phyloP scores from a whole-genome alignment of 2,113 vertebrate species.

The Plotosus lineatus region DNA sequence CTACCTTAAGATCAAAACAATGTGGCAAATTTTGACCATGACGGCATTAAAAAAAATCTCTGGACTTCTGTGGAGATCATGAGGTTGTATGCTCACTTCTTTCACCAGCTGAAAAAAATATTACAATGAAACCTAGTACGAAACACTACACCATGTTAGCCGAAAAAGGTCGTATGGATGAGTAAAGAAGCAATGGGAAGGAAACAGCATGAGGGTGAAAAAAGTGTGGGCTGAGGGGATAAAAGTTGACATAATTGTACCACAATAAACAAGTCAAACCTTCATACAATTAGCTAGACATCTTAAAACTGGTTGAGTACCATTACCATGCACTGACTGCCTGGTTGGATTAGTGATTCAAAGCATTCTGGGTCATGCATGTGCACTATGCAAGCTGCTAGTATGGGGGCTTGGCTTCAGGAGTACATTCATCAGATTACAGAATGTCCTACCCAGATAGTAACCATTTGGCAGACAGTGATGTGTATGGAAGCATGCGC shows the following conservation, averaged over 20 bases:
- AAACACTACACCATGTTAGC: constrained; percentile 29
- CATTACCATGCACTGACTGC: constrained; percentile 37
- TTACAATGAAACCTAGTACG: constrained; percentile 31
- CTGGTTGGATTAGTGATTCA: constrained; percentile 32
- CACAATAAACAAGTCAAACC: constrained; percentile 20
- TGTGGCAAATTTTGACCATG: not conserved
- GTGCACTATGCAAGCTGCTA: constrained; percentile 22
- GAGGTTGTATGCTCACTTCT: constrained; percentile 45
- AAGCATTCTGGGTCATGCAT: constrained; percentile 42
- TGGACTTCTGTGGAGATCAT: constrained; percentile 31
- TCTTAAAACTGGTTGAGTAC: constrained; percentile 12
- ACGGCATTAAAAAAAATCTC: not conserved
- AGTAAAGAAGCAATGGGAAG: constrained; percentile 36
- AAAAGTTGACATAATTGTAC: not conserved
- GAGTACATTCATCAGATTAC: constrained; percentile 40
- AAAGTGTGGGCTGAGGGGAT: not conserved
- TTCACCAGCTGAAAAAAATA: constrained; percentile 38
- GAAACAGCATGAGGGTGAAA: constrained; percentile 30
- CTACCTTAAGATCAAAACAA: not conserved
- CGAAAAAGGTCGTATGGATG: constrained; percentile 48
- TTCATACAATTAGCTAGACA: not conserved
- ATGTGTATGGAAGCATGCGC: not conserved
- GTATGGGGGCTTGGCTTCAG: not conserved
- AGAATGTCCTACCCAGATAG: constrained; percentile 22
- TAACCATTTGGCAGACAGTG: constrained; percentile 36